Base-by-base conservation (phyloP, 2,888 invertebrate genomes). In the Drosophila subquinaria region DNA sequence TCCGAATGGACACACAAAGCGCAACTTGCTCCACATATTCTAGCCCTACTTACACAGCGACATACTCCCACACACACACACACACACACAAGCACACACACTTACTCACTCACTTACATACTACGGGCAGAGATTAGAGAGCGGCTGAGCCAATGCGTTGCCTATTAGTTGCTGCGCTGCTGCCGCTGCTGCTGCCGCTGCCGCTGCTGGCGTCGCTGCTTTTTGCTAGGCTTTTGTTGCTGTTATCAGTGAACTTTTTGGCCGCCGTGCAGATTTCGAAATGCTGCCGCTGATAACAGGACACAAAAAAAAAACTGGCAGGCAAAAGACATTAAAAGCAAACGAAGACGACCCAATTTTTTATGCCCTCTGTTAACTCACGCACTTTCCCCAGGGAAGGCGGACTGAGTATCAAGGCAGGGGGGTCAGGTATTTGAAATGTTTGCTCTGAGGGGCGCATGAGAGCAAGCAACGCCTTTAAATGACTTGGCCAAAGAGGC, bases 1-100 rank as follows among this genome's bases (percentile, higher is more conserved):
- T 45, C 76, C 73, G 57, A 61, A 66, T 52, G 51, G 72, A 57
- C 68, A 62, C 61, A 85, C 80, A 85, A 81, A 84, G 80, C 84
- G 73, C 74, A 85, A 82, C 86, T 84, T 85, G 84, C 86, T 85
- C 84, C 73, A 85, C 73, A 85, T 85, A 86, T 85, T 84, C 65
- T 82, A 84, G 84, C 81, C 84, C 84, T 85, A 85, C 84, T 85
- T 85, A 85, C 86, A 85, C 84, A 86, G 56, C 76, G 76, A 76
- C 79, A 82, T 73, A 70, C 71, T 75, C 81, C 67, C 69, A 45
- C 78, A 73, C 65, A 68, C 69, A 50, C 45, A 45, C 55, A 35
- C 64, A 53, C 65, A 62, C 68, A 36, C 52, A 67, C 40, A 60
- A 33, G 6, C 66, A 43, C 75, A 72, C 62, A 65, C 62, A 47